Conservation (phyloP, 1,140 invertebrate genomes). For the Hermetia illucens region DNA sequence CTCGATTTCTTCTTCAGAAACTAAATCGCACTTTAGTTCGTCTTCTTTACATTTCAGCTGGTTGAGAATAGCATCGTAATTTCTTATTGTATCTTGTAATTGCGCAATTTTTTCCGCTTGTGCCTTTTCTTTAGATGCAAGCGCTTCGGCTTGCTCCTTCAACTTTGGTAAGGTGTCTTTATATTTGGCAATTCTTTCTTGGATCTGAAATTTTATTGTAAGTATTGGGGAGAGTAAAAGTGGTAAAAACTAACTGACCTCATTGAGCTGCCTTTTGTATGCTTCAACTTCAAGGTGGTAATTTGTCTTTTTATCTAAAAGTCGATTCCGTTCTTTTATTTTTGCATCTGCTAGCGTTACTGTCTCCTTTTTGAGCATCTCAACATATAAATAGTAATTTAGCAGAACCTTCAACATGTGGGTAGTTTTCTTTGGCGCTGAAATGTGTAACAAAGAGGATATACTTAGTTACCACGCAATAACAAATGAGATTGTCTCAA, state of each 20-base stretch:
- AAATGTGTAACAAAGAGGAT: too few relatives aligned
- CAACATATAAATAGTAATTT: background rate
- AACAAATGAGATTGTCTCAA: too few relatives aligned
- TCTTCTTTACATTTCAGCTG: background rate
- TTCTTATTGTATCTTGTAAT: background rate
- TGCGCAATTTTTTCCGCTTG: background rate
- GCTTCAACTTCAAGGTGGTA: background rate
- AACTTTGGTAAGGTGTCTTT: background rate
- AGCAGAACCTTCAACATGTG: background rate
- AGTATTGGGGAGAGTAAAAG: background rate
- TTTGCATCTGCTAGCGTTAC: background rate
- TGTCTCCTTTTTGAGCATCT: background rate
- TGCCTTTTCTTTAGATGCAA: background rate
- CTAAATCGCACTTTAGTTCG: background rate
- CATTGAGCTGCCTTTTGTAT: background rate
- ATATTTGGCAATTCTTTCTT: background rate
- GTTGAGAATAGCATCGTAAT: background rate
- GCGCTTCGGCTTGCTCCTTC: background rate
- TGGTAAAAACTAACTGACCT: background rate
- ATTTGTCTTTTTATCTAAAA: background rate
- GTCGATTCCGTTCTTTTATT: background rate
- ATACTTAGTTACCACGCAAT: too few relatives aligned
- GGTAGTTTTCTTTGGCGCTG: background rate
- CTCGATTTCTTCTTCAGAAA: background rate
- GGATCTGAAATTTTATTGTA: background rate